A percentile compares a stretch with the other conserved stretches of the same genome.
phyloP scores from a whole-genome alignment of 2,797 vertebrate genomes.

The Micromesistius poutassou region DNA sequence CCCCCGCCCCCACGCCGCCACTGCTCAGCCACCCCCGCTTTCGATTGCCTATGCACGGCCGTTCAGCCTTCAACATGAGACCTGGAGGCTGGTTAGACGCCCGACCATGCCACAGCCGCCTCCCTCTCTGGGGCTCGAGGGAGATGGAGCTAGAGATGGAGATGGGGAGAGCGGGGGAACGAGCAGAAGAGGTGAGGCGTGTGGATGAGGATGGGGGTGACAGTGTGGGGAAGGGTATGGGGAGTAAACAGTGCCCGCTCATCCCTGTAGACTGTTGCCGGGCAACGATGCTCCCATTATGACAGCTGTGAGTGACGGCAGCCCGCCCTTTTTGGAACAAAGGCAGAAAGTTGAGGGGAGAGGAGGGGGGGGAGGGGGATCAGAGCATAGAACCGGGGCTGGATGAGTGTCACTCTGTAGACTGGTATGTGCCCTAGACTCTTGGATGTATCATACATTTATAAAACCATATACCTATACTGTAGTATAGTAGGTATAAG shows the following conservation, averaged over 20 bases:
- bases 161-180: constrained; percentile 6
- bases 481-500: too few species aligned
- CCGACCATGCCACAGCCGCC: constrained; percentile 38
- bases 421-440: not conserved
- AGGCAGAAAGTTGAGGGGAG: constrained; percentile 51
- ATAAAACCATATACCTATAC: not conserved
- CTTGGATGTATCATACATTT: not conserved
- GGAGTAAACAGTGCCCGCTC: constrained; percentile 57
- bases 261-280: constrained; percentile 66
- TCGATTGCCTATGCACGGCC: constrained; percentile 36
- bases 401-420: constrained; percentile 6
- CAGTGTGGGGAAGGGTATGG: constrained; percentile 35
- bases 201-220: constrained; percentile 11
- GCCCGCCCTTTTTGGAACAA: constrained; percentile 58
- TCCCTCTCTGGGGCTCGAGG: constrained; percentile 36
- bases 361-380: constrained; percentile 19
- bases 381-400: constrained; percentile 25
- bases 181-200: constrained; percentile 7
- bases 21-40: constrained; percentile 6
- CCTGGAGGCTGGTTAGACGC: constrained; percentile 23
- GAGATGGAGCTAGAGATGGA: not conserved
- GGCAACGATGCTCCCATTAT: constrained; percentile 65
- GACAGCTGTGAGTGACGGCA: constrained; percentile 66
- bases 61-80: constrained; percentile 45
- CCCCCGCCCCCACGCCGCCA: not conserved